Evolutionary conservation across 2,797 vertebrate genomes (phyloP), one percentile per base, ranked within the genome.

Genomic region (Gallirallus australis): DNA sequence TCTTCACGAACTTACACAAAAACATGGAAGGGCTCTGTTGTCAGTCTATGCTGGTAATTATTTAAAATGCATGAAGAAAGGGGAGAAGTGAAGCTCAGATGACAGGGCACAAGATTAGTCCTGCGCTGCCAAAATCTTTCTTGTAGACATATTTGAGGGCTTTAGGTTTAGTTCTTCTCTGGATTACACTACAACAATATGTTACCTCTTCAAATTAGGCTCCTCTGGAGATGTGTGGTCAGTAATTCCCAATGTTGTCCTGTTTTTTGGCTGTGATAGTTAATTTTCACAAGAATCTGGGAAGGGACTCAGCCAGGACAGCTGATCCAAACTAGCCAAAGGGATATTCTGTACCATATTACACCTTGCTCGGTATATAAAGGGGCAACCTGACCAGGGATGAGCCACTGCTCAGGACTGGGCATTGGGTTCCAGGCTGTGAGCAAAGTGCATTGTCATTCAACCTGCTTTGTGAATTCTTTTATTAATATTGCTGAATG

Each of bases 241-340:
- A 90, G 73, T 96, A 97, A 96, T 95, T 89, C 95, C 90, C 47
- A 86, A 21, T 9, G 40, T 25, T 27, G 24, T 27, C 14, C 50
- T 52, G 50, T 15, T 52, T 52, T 52, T 15, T 52, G 13, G 25
- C 15, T 52, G 25, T 10, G 25, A 50, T 50, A 27, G 13, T 50
- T 50, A 52, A 52, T 52, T 52, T 52, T 52, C 50, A 52, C 50
- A 52, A 27, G 50, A 52, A 27, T 15, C 50, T 52, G 50, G 50
- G 50, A 52, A 25, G 50, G 50, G 50, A 52, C 50, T 8, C 25
- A 52, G 50, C 50, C 50, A 52, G 50, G 50, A 15, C 25, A 52
- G 14, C 50, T 52, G 50, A 52, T 27, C 50, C 50, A 52, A 52
- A 52, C 25, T 52, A 28, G 25, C 50, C 50, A 52, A 52, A 52